Evolutionary conservation across 2,888 invertebrate genomes (phyloP).

Genomic region (Drosophila recens): DNA sequence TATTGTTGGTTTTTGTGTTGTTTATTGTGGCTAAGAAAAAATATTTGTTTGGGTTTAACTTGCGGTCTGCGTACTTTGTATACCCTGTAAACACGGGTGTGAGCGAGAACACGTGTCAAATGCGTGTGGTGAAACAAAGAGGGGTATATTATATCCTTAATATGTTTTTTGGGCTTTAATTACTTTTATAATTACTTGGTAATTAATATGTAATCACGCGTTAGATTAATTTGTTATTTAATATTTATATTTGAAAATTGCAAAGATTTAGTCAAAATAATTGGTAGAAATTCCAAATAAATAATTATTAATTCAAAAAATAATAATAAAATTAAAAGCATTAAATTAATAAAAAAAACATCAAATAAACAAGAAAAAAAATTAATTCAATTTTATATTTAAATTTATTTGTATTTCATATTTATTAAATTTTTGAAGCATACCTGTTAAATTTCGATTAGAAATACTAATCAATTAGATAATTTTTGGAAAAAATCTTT

Average conservation of each 20-base stretch:
- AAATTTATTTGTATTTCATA: too few relatives aligned
- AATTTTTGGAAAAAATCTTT: too few relatives aligned
- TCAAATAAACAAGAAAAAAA: too few relatives aligned
- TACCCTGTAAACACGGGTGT: slow-evolving; percentile 31
- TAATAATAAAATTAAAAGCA: too few relatives aligned
- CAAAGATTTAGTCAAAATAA: too few relatives aligned
- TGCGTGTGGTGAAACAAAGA: neutral
- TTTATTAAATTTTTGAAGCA: too few relatives aligned
- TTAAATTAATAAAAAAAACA: too few relatives aligned
- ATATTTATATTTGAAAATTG: too few relatives aligned
- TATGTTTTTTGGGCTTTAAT: neutral
- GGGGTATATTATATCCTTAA: neutral
- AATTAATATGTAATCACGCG: neutral
- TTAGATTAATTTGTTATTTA: neutral
- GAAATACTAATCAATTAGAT: too few relatives aligned
- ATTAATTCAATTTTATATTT: too few relatives aligned
- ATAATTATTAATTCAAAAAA: too few relatives aligned
- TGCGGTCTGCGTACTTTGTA: slow-evolving; percentile 21
- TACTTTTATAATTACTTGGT: neutral
- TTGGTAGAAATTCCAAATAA: neutral
- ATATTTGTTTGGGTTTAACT: slow-evolving; percentile 40
- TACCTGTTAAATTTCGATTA: too few relatives aligned
- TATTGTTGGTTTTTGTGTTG: slow-evolving; percentile 30
- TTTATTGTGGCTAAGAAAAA: slow-evolving; percentile 42
- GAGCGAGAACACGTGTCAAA: neutral